Percentiles rank a stretch among this genome's conserved stretches.
phyloP scores from a whole-genome alignment of 1,140 invertebrate species.

The Neuroterus valhalla region DNA sequence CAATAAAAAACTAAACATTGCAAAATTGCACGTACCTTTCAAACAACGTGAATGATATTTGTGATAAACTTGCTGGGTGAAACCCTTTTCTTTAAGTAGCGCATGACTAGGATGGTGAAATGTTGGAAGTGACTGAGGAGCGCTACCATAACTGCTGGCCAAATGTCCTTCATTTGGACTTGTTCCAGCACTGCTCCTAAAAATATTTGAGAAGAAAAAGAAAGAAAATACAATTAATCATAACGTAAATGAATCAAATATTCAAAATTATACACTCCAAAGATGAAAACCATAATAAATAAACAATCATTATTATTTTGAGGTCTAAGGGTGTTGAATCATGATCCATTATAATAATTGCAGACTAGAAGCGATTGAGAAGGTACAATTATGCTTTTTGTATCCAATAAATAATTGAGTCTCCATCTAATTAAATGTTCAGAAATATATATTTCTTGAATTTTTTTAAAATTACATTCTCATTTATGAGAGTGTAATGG shows the following conservation, averaged over 20 bases:
- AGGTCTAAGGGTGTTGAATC: neutral
- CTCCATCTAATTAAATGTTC: no score
- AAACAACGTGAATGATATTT: slow-evolving; percentile 95
- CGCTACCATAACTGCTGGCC: slow-evolving; percentile 84
- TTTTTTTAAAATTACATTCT: no score
- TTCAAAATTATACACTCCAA: neutral
- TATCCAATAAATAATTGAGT: no score
- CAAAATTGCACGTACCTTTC: slow-evolving; percentile 81
- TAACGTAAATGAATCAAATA: slow-evolving; percentile 15
- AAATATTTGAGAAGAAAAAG: slow-evolving; percentile 41
- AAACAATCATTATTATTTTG: no score
- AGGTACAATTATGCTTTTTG: neutral
- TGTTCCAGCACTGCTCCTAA: slow-evolving; percentile 83
- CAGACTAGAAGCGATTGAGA: slow-evolving; percentile 17
- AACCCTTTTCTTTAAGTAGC: slow-evolving; percentile 96
- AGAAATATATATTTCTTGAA: no score
- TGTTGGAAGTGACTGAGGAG: slow-evolving; percentile 87
- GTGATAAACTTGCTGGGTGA: slow-evolving; percentile 97
- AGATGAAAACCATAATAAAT: no score
- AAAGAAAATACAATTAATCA: slow-evolving; percentile 23
- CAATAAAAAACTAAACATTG: neutral
- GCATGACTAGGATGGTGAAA: slow-evolving; percentile 98
- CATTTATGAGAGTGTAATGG: no score
- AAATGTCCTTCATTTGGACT: slow-evolving; percentile 80
- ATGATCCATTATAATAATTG: slow-evolving; percentile 31